A percentile compares a stretch with the other conserved stretches of the same genome.
Evolutionary conservation across 2,113 vertebrate species (phyloP).

Genomic region (Bombycilla garrulus): DNA sequence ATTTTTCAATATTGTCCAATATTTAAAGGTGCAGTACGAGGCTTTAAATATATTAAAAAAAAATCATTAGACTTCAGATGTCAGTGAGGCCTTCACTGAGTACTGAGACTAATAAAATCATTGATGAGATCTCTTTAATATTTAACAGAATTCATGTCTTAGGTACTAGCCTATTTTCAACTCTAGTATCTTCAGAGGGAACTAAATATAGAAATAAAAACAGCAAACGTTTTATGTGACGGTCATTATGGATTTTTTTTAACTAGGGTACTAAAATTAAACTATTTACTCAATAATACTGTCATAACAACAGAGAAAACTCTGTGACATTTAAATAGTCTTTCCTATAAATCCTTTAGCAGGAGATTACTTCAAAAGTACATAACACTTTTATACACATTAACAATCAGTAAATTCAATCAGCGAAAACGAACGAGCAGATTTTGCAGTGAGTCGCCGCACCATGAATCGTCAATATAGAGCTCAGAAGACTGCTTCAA

Average conservation of each 20-base stretch:
- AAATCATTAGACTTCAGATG: conserved; percentile 75
- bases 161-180: conserved; percentile 73
- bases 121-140: conserved; percentile 81
- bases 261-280: conserved; percentile 71
- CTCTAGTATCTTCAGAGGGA: conserved; percentile 46
- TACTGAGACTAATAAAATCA: conserved; percentile 80
- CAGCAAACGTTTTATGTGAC: conserved; percentile 53
- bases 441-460: conserved; percentile 58
- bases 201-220: conserved; percentile 73
- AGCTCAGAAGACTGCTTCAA: conserved; percentile 31
- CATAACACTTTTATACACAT: conserved; percentile 61
- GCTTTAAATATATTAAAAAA: conserved; percentile 77
- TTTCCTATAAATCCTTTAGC: conserved; percentile 68
- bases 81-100: conserved; percentile 73
- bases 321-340: conserved; percentile 60
- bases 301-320: conserved; percentile 69
- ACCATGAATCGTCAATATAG: conserved; percentile 55
- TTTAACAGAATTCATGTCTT: conserved; percentile 78
- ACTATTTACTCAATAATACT: conserved; percentile 73
- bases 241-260: conserved; percentile 71
- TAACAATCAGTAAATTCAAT: conserved; percentile 72
- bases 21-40: conserved; percentile 79
- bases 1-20: conserved; percentile 86
- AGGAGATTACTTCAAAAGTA: conserved; percentile 66
- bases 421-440: conserved; percentile 50